Evolutionary conservation across 2,113 vertebrate genomes (phyloP), one percentile per base, ranked within the genome.

Genomic region (Caloenas nicobarica): DNA sequence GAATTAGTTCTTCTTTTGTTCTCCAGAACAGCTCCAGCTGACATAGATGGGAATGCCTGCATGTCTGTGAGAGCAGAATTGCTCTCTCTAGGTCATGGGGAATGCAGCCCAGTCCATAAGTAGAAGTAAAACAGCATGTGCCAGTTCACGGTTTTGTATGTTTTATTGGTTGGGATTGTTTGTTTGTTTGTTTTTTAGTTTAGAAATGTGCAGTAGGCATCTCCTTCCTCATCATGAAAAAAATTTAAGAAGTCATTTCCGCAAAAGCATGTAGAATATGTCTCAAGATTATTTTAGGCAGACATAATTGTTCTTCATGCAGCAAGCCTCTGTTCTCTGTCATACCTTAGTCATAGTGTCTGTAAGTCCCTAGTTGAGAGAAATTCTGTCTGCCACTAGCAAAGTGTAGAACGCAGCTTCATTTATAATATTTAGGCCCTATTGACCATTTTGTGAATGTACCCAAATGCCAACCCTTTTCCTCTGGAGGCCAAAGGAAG

Each of bases 31-130:
- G 15, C 54, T 69, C n/a, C 40, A 65, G 68, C 71, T 77, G 66
- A n/a, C 3, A 7, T 17, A 1, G 6, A 4, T 24, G 51, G 56
- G 17, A 2, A 29, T 29, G 15, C 36, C 60, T 92, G 81, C 11
- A 1, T 16, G 19, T 11, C n/a, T 25, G 7, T 25, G 28, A 71
- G 68, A 60, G 31, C 60, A 77, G 60, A 91, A 23, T 34, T 53
- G 23, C 38, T 86, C 60, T 87, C 25, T 17, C 34, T 13, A 9
- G 42, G 61, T 79, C 42, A 60, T 2, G 2, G 44, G 24, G 29
- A 79, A 58, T 1, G 9, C 48, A 71, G 25, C 3, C 9, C 34
- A 34, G 21, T 9, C 29, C 0, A 0, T 34, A 50, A 83, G 24
- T 21, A 11, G 51, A 62, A 77, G 15, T 54, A 77, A 80, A 24